A percentile compares a stretch with the other conserved stretches of the same genome.
These are phyloP conservation scores for Phyllopteryx taeniolatus DNA, from an alignment of 2,113 vertebrate species.

Conservation along the genomic window DNA sequence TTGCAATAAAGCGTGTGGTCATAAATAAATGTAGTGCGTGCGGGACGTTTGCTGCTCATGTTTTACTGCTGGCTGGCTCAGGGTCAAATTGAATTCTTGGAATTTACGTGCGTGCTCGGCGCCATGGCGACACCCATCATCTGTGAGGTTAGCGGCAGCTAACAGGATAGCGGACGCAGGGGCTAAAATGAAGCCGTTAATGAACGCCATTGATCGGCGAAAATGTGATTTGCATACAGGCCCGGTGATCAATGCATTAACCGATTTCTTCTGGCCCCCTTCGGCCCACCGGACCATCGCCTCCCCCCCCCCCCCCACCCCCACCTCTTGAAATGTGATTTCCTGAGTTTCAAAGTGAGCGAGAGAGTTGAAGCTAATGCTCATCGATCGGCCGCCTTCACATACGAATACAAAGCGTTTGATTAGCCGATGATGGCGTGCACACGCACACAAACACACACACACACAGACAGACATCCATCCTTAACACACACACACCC, in stretches of 20 bases:
- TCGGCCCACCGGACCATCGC: constrained; percentile 8
- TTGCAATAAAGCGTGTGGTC: neutral
- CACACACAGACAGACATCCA: neutral
- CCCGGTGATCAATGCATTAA: constrained; percentile 78
- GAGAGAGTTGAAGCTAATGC: constrained; percentile 75
- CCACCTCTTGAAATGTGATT: constrained; percentile 78
- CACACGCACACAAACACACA: constrained; percentile 52
- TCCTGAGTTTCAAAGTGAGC: constrained; percentile 77
- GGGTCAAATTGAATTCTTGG: constrained; percentile 74
- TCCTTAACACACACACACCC: neutral
- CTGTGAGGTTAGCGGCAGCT: constrained; percentile 23
- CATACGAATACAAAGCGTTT: constrained; percentile 84
- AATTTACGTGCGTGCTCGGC: constrained; percentile 60
- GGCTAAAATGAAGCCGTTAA: constrained; percentile 77
- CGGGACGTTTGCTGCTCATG: constrained; percentile 37
- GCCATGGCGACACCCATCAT: neutral
- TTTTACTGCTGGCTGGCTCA: constrained; percentile 66
- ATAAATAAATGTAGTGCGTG: neutral
- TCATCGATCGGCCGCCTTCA: constrained; percentile 84
- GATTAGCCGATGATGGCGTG: constrained; percentile 84
- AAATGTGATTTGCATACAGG: constrained; percentile 78
- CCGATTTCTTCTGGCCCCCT: constrained; percentile 63
- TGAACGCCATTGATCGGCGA: constrained; percentile 78
- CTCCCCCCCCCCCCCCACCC: constrained; percentile 19
- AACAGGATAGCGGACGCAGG: constrained; percentile 66